Conservation (phyloP, 2,113 vertebrate genomes). For the Probosciger aterrimus region DNA sequence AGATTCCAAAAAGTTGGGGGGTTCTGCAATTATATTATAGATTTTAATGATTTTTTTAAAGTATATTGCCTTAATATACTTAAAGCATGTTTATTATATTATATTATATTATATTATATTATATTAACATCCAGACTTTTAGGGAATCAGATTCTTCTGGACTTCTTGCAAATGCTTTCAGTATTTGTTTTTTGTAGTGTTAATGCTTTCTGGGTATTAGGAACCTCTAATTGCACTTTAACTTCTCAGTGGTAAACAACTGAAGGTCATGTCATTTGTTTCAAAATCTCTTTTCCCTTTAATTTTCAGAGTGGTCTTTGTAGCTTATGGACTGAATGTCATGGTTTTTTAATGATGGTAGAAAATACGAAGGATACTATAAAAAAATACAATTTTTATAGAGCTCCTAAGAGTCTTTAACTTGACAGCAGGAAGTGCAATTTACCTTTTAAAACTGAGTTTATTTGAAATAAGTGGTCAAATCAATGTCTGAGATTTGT, state of each 20-base stretch:
- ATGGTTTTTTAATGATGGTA: not conserved
- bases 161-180: not conserved
- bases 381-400: not conserved
- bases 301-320: not conserved
- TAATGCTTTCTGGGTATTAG: not conserved
- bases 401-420: not conserved
- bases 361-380: not conserved
- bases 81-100: not conserved
- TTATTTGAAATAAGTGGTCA: not conserved
- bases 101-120: not conserved
- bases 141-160: not conserved
- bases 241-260: not conserved
- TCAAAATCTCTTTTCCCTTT: not conserved
- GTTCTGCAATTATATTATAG: not conserved
- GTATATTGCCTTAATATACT: not conserved
- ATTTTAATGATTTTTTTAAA: not conserved
- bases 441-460: not conserved
- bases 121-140: not conserved
- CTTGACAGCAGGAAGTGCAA: not conserved
- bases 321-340: not conserved
- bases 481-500: not conserved
- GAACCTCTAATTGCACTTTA: not conserved
- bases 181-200: not conserved
- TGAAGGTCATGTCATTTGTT: not conserved
- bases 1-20: not conserved